phyloP scores from a whole-genome alignment of 2,797 vertebrate species.

The Pseudopleuronectes americanus region DNA sequence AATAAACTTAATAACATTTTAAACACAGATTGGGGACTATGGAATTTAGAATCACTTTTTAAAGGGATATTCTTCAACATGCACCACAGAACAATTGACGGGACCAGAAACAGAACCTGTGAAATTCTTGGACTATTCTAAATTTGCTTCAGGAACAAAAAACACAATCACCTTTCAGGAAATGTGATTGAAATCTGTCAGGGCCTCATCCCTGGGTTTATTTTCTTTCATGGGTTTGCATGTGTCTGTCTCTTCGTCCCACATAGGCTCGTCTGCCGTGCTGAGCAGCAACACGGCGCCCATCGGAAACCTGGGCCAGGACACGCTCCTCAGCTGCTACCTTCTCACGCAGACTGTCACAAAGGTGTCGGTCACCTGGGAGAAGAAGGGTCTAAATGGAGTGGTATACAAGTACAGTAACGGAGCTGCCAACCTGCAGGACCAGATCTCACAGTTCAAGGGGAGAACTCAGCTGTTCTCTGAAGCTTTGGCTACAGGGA shows the following conservation, averaged over 20 bases:
- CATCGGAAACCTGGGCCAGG: constrained; percentile 67
- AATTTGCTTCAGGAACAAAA: too few relatives aligned
- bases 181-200: neutral
- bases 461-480: constrained; percentile 72
- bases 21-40: too few relatives aligned
- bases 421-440: constrained; percentile 69
- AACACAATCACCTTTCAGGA: too few relatives aligned
- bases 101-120: too few relatives aligned
- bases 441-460: constrained; percentile 79
- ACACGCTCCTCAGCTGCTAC: constrained; percentile 76
- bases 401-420: constrained; percentile 82
- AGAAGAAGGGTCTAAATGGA: constrained; percentile 74
- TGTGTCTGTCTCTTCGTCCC: neutral
- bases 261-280: constrained; percentile 43
- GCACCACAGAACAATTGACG: too few relatives aligned
- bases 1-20: too few relatives aligned
- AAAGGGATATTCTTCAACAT: too few relatives aligned
- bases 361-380: constrained; percentile 83
- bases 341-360: neutral
- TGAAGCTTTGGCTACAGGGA: constrained; percentile 28
- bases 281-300: constrained; percentile 52
- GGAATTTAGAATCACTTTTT: too few relatives aligned
- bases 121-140: too few relatives aligned
- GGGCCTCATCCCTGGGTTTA: too few relatives aligned
- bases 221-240: neutral